Percentiles rank a stretch among this genome's conserved stretches.
phyloP scores from a whole-genome alignment of 2,888 invertebrate species.

The Lycia hirtaria region DNA sequence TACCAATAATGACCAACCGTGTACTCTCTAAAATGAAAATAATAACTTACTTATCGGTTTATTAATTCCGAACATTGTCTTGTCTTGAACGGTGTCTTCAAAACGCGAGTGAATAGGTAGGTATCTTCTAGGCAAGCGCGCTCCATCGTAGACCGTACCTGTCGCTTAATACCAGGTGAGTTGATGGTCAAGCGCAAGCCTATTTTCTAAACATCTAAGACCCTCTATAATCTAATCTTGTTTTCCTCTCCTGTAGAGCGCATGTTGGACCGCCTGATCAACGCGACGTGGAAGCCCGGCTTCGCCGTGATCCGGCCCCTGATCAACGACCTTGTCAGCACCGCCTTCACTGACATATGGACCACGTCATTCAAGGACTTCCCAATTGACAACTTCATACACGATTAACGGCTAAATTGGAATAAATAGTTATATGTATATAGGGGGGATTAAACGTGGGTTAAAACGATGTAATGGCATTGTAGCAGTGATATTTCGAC shows the following conservation, averaged over 20 bases:
- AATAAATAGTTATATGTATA: neutral
- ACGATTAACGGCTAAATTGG: slow-evolving; percentile 49
- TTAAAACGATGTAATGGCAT: too few species aligned
- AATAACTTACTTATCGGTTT: too few species aligned
- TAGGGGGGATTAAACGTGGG: neutral
- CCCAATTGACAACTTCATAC: slow-evolving; percentile 88
- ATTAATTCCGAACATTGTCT: too few species aligned
- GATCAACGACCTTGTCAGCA: slow-evolving; percentile 93
- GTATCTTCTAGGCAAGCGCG: too few species aligned
- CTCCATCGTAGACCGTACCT: too few species aligned
- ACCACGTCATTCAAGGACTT: slow-evolving; percentile 90
- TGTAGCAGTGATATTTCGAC: too few species aligned
- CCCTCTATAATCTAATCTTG: too few species aligned
- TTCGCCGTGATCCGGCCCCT: slow-evolving; percentile 90
- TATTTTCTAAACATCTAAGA: neutral
- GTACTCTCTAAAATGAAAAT: too few species aligned
- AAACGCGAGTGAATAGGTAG: too few species aligned
- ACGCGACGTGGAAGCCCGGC: slow-evolving; percentile 92
- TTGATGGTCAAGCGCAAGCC: neutral
- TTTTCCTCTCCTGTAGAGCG: slow-evolving; percentile 68
- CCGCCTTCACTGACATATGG: slow-evolving; percentile 93
- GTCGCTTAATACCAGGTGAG: too few species aligned
- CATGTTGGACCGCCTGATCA: slow-evolving; percentile 91
- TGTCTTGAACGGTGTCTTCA: too few species aligned
- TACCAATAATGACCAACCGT: too few species aligned